phyloP scores from a whole-genome alignment of 2,888 invertebrate species.

The Mesorhabditis belari region DNA sequence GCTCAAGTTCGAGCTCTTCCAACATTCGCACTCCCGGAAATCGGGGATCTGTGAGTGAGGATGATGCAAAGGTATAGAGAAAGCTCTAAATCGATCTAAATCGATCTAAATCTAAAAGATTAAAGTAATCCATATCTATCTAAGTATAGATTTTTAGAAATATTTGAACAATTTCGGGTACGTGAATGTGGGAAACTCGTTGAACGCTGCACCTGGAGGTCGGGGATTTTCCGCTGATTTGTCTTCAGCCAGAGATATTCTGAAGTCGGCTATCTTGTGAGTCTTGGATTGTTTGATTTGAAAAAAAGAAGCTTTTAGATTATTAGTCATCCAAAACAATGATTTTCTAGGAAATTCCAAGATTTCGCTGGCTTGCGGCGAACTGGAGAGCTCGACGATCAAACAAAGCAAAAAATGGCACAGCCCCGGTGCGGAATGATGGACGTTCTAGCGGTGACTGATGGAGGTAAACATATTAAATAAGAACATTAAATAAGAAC shows the following conservation, averaged over 20 bases:
- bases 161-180: constrained; percentile 51
- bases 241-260: constrained; percentile 16
- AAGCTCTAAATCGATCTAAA: not conserved
- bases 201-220: constrained; percentile 9
- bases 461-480: constrained; percentile 22
- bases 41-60: not conserved
- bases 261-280: constrained; percentile 35
- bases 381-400: constrained; percentile 43
- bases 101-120: no score
- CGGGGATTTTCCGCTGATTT: constrained; percentile 41
- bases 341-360: constrained; percentile 44
- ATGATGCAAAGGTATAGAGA: not conserved
- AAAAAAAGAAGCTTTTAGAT: not conserved
- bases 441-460: constrained; percentile 29
- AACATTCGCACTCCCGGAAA: not conserved
- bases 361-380: constrained; percentile 46
- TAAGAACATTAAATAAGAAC: no score
- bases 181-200: constrained; percentile 32
- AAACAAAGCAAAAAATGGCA: constrained; percentile 49
- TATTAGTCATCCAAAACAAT: constrained; percentile 1
- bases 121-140: no score
- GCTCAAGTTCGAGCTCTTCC: no score
- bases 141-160: constrained; percentile 30
- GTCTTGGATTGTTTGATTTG: constrained; percentile 2
- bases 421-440: constrained; percentile 46